Conservation (phyloP, 2,888 invertebrate genomes). For the Ceramica pisi region DNA sequence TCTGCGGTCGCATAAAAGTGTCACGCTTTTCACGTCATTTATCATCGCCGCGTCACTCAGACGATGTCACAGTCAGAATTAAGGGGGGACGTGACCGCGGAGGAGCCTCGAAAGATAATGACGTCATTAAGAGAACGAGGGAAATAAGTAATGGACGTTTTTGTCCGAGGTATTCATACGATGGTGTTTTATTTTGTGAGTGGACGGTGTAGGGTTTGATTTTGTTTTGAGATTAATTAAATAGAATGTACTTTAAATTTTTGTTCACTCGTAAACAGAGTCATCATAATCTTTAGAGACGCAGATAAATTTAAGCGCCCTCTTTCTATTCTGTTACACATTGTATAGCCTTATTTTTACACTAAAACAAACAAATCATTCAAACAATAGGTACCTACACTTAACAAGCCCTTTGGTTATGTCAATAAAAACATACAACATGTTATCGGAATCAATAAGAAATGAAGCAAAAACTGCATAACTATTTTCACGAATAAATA, state of each 20-base stretch:
- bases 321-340: too few species aligned
- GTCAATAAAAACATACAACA: too few species aligned
- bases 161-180: constrained; percentile 78
- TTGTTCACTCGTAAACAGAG: too few species aligned
- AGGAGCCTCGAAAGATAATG: constrained; percentile 82
- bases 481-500: too few species aligned
- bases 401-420: too few species aligned
- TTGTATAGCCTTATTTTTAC: too few species aligned
- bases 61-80: constrained; percentile 78
- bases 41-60: constrained; percentile 78
- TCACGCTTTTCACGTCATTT: constrained; percentile 73
- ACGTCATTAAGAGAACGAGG: constrained; percentile 85
- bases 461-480: too few species aligned
- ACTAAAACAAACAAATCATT: too few species aligned
- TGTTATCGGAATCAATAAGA: too few species aligned
- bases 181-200: constrained; percentile 65
- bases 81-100: constrained; percentile 81
- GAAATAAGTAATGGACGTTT: constrained; percentile 84
- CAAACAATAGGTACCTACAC: too few species aligned
- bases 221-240: constrained; percentile 24
- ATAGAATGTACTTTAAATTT: not conserved
- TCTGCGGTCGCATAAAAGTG: constrained; percentile 67
- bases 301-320: too few species aligned
- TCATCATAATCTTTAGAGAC: too few species aligned
- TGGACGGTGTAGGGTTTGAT: constrained; percentile 52